Evolutionary conservation across 1,140 invertebrate species (phyloP), one percentile per base, ranked within the genome.

Genomic region (Zaprionus kolodkinae): DNA sequence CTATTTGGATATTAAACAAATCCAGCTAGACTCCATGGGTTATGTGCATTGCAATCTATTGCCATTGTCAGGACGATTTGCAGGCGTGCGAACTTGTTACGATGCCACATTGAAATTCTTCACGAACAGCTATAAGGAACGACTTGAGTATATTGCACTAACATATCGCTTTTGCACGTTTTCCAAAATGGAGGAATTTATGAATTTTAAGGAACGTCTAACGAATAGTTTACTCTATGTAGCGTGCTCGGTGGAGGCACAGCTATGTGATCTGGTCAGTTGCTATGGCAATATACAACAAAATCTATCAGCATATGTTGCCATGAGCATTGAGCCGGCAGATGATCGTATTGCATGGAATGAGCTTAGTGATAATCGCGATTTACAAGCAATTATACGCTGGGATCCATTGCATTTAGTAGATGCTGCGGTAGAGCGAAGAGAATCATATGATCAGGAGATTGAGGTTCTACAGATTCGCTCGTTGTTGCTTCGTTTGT

Each of bases 161-260:
- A 97, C 97, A 3, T 99, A 99, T 93, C 98, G 98, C 91, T 99
- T 96, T 93, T 98, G 98, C 12, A 98, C 97, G 43, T 99, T 99
- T 93, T 95, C 96, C 61, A 98, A 98, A 94, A 95, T 99, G 79
- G 95, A 96, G 78, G 97, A 99, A 93, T 97, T 99, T 92, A 95
- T 97, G 67, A 95, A 97, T 81, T 97, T 98, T 87, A 94, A 96
- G 79, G 95, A 97, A 87, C 94, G 96, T 65, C 92, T 99, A 38
- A 95, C 96, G 70, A 95, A 96, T 83, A 98, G 98, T 66, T 93
- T 97, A 55, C 97, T 98, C 93, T 96, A 96, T 92, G 95, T 95
- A 9, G 94, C 94, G 70, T 95, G 96, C 15, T 96, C 95, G 2
- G 94, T 96, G 17, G 97, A 98, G 93, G 95, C 95, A 68, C 95